Evolutionary conservation across 2,888 invertebrate genomes (phyloP).

Genomic region (Andrena camellia): DNA sequence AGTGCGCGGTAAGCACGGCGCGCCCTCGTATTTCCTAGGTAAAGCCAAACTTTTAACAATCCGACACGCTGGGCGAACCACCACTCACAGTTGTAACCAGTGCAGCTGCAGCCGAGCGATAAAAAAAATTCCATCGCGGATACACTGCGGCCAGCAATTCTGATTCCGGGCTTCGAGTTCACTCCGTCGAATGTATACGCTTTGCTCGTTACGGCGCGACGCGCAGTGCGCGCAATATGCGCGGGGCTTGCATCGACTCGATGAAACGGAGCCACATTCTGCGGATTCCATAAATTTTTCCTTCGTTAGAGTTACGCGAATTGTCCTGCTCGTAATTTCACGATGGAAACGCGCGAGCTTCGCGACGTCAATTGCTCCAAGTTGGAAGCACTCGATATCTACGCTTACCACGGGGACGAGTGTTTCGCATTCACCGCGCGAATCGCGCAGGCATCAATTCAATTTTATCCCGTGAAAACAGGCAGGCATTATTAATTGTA

Average conservation of each 20-base stretch:
- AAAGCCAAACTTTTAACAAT: constrained; percentile 50
- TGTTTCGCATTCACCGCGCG: not conserved
- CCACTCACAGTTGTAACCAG: constrained; percentile 12
- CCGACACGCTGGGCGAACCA: constrained; percentile 11
- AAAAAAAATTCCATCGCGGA: constrained; percentile 54
- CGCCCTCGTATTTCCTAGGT: constrained; percentile 24
- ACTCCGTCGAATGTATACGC: constrained; percentile 8
- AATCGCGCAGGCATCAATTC: no score
- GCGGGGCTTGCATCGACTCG: constrained; percentile 2
- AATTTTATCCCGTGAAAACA: no score
- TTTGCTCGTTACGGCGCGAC: constrained; percentile 23
- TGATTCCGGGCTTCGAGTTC: constrained; percentile 38
- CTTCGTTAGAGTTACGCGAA: constrained; percentile 42
- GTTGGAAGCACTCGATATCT: not conserved
- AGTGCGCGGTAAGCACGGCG: not conserved
- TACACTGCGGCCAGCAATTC: constrained; percentile 27
- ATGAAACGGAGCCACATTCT: constrained; percentile 48
- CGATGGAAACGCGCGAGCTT: not conserved
- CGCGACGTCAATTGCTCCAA: not conserved
- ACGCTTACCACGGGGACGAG: not conserved
- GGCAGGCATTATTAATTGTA: no score
- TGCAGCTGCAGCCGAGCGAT: constrained; percentile 48
- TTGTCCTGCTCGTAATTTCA: constrained; percentile 6
- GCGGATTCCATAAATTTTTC: constrained; percentile 62
- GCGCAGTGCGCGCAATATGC: not conserved